Base-by-base conservation (phyloP, 2,888 invertebrate species). In the Epinotia ramella region DNA sequence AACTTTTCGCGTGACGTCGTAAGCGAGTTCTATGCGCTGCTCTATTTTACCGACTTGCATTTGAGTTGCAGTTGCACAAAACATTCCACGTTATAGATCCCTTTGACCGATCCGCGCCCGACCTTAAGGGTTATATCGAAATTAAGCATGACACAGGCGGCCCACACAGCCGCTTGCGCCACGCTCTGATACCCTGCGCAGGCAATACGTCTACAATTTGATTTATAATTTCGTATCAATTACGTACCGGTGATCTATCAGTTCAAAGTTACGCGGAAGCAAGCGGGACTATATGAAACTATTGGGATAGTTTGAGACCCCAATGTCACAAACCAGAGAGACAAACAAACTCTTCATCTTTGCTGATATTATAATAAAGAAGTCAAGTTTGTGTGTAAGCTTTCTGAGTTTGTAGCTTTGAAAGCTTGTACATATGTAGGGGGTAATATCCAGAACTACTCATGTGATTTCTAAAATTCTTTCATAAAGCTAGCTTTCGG, bases 111-210 rank as follows among this genome's bases (percentile, higher is more conserved):
- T 65, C 57, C 18, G 46, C 62, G 69, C 46, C 40, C 59, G 72
- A 73, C 65, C 57, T 62, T 57, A 71, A 74, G 79, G 76, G 66
- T 79, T 33, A 59, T 74, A 82, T 81, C 79, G 77, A 79, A 81
- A 79, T 83, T 80, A 80, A 81, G 80, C 79, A 77, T 79, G 80
- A 79, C 79, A 79, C 80, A 78, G 78, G 81, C 82, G 73, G 56
- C 74, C 70, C 75, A 65, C 57, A 71, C 64, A 11, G 62, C 44
- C 24, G 28, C 72, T 75, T 77, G 76, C 73, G 66, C 59, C 75
- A 75, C 64, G 20, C 60, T 69, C 66, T 77, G 82, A 82, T 83
- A 78, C 80, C 78, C 53, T 49, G 59, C 67, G 28, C n/a, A 65
- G 65, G 64, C 75, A 68, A 72, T 69, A 71, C 63, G 56, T 57